Evolutionary conservation across 2,113 vertebrate species (phyloP), one percentile per base, ranked within the genome.

Genomic region (Vulpes lagopus): DNA sequence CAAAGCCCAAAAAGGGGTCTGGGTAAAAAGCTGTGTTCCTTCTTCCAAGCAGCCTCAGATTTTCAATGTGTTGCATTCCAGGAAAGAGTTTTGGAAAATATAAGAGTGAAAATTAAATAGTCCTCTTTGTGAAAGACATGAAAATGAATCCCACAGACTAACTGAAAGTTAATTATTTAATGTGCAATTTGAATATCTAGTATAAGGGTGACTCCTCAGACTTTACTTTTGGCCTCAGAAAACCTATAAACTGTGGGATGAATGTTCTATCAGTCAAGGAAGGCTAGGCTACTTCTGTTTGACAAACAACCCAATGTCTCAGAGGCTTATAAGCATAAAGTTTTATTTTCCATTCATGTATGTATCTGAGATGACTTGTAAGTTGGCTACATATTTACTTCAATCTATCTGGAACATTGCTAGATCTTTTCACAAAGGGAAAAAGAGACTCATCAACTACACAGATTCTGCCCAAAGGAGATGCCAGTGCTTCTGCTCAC

Each of bases 61-160:
- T 55, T 94, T 96, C 32, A 80, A 55, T 49, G 7, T 3, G 55
- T 4, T 32, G 20, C 5, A 78, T 88, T 87, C 38, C 43, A 43
- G 69, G 60, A 86, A 82, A 95, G 16, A 60, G 19, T 73, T 81
- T 38, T 78, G 27, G 51, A 81, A 97, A 78, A 88, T 7, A 64
- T 8, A 74, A 95, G 20, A 93, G 22, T 84, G 11, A 51, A 88
- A 89, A 57, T 59, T 60, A 32, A 20, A 55, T 92, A 8, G 73
- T 5, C 0, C 43, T 95, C 27, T 93, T 81, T 95, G 76, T 57
- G 49, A 84, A 86, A 80, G 62, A 67, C 38, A 80, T 11, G 17
- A 25, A 35, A 91, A 20, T 80, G 53, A 95, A 78, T 87, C 82
- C 6, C 16, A 87, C 38, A 67, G 49, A 57, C 4, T 35, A 12